These are phyloP conservation scores for Sinella curviseta DNA, from an alignment of 1,140 invertebrate species.

Conservation along the genomic window DNA sequence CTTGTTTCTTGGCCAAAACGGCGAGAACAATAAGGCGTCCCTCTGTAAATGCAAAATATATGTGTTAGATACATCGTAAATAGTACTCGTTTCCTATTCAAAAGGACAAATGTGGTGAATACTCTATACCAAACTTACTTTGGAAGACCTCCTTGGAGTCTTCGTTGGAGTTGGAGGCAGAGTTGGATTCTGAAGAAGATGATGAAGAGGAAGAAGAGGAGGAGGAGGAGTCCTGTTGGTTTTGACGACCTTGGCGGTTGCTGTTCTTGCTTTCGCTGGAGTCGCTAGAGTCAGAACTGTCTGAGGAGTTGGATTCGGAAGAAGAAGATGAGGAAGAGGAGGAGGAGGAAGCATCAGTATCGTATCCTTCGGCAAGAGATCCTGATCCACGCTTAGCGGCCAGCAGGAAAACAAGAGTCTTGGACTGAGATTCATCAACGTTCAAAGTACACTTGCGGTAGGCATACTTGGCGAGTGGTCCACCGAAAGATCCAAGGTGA, in stretches of 20 bases:
- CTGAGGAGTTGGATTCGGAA: not conserved
- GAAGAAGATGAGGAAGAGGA: constrained; percentile 28
- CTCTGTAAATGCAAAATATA: constrained; percentile 2
- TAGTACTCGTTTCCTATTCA: too few species aligned
- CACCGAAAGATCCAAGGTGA: constrained; percentile 40
- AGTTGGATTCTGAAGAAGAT: not conserved
- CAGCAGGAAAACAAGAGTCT: constrained; percentile 43
- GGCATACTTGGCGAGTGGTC: constrained; percentile 24
- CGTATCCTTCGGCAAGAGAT: constrained; percentile 3
- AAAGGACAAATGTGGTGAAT: too few species aligned
- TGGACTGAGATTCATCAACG: constrained; percentile 42
- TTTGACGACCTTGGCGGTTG: not conserved
- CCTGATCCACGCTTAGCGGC: constrained; percentile 24
- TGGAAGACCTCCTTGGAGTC: not conserved
- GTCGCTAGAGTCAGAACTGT: constrained; percentile 10
- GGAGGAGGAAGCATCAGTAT: constrained; percentile 10
- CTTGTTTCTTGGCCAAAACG: constrained; percentile 40
- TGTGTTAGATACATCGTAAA: too few species aligned
- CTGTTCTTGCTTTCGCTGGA: not conserved
- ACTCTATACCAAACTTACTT: not conserved
- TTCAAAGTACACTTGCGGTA: constrained; percentile 38
- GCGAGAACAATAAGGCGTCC: constrained; percentile 33
- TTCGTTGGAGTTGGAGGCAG: constrained; percentile 18
- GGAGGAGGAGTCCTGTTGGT: constrained; percentile 2
- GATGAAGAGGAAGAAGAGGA: constrained; percentile 28